These are phyloP conservation scores for Cotesia congregata DNA, from an alignment of 2,888 invertebrate genomes.

Conservation along the genomic window DNA sequence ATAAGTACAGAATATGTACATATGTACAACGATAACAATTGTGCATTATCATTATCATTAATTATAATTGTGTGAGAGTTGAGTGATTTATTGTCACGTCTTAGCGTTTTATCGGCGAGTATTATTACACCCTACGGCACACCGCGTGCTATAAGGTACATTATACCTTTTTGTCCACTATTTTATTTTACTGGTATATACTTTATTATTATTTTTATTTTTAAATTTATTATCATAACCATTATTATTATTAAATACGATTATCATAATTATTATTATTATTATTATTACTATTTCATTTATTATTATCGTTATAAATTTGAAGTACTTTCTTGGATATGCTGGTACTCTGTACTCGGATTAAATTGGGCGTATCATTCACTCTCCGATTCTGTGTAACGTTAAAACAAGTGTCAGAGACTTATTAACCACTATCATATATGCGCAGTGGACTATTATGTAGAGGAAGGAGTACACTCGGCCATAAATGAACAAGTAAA, in stretches of 20 bases:
- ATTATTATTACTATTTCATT: not conserved
- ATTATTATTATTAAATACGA: not conserved
- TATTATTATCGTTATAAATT: not conserved
- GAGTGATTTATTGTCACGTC: slow-evolving; percentile 57
- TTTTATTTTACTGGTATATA: not conserved
- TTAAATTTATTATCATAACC: not conserved
- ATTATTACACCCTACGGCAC: slow-evolving; percentile 28
- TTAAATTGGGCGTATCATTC: slow-evolving; percentile 25
- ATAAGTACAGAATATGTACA: slow-evolving; percentile 71
- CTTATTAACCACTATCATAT: not conserved
- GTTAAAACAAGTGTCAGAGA: slow-evolving; percentile 29
- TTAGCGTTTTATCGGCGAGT: slow-evolving; percentile 34
- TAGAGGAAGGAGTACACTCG: slow-evolving; percentile 17
- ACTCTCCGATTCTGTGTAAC: slow-evolving; percentile 24
- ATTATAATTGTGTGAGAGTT: slow-evolving; percentile 58
- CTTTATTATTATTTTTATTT: not conserved
- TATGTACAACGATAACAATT: slow-evolving; percentile 69
- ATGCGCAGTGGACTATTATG: slow-evolving; percentile 2
- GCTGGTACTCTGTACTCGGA: not conserved
- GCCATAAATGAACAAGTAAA: not conserved
- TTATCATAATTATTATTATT: not conserved
- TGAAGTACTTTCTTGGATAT: not conserved
- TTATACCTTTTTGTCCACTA: not conserved
- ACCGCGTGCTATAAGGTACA: not conserved
- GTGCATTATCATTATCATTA: slow-evolving; percentile 60